A percentile compares a stretch with the other conserved stretches of the same genome.
Evolutionary conservation across 2,113 vertebrate species (phyloP).

Genomic region (Brachyhypopomus occidentalis): DNA sequence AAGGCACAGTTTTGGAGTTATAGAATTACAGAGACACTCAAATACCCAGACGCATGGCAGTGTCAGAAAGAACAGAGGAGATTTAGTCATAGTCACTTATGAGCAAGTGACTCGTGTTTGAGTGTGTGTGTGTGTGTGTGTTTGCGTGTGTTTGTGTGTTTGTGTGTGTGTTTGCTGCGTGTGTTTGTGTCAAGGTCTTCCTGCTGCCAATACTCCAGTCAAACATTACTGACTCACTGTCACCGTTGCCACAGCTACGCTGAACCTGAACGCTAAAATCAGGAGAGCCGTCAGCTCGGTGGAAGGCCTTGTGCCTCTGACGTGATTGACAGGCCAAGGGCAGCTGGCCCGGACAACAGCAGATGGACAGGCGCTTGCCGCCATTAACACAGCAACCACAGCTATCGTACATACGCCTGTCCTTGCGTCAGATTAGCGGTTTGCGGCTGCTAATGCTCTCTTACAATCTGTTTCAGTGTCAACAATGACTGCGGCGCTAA

Average conservation of each 20-base stretch:
- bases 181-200: conserved; percentile 43
- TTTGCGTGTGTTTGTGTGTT: conserved; percentile 22
- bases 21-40: too few relatives aligned
- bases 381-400: conserved; percentile 13
- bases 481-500: conserved; percentile 17
- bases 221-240: conserved; percentile 46
- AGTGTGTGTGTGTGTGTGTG: conserved; percentile 14
- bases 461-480: conserved; percentile 39
- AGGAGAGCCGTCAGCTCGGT: conserved; percentile 22
- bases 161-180: conserved; percentile 1
- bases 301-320: neutral
- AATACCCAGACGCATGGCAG: too few relatives aligned
- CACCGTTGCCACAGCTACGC: conserved; percentile 38
- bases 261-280: conserved; percentile 30
- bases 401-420: conserved; percentile 35
- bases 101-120: neutral
- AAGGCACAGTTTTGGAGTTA: too few relatives aligned
- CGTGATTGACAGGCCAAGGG: conserved; percentile 50
- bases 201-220: conserved; percentile 40
- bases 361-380: conserved; percentile 24
- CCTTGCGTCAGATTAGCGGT: conserved; percentile 25
- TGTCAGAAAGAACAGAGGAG: too few relatives aligned
- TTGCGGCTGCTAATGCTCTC: conserved; percentile 16
- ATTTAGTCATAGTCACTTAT: too few relatives aligned
- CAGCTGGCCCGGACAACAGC: conserved; percentile 29